Evolutionary conservation across 1,140 invertebrate genomes (phyloP), one percentile per base, ranked within the genome.

Genomic region (Venustaconcha ellipsiformis): DNA sequence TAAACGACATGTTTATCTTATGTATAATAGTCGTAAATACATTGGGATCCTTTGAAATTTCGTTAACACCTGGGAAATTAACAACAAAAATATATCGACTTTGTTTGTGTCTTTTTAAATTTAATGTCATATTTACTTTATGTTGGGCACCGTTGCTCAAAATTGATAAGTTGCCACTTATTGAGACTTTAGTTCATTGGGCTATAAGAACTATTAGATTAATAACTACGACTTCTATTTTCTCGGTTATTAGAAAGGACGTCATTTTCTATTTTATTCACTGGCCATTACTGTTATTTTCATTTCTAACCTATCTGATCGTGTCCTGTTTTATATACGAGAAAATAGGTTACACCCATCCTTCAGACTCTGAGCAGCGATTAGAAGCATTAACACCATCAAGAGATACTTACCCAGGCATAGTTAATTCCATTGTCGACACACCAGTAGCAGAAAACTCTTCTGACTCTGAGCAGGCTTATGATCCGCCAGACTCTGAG

Each of bases 1-100:
- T 91, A 48, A 92, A 92, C 88, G 92, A 92, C 83, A 80, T 92
- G 14, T 92, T 92, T 83, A 82, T 92, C 3, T 82, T 87, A 30
- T 90, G 87, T 81, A 84, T 92, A 56, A 72, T 90, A 37, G 70
- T 92, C 18, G 86, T 89, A 58, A 92, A 92, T 85, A 79, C 90
- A 72, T 69, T 91, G 26, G 90, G 88, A 23, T 83, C 82, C n/a
- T 87, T 92, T 82, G 89, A 91, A 74, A 83, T 91, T 59, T 87
- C 89, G 82, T 79, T 91, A 62, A 79, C 79, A 55, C 78, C 86
- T 18, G 84, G 85, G 57, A 82, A 84, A 23, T 65, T 89, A 23
- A 86, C 88, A 77, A 88, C 84, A 74, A 82, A 88, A 78, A 70
- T 90, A 6, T 76, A 87, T 14, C 80, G 83, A 56, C 86, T 88